Conservation (phyloP, 2,888 invertebrate genomes). For the Eristalis arbustorum region DNA sequence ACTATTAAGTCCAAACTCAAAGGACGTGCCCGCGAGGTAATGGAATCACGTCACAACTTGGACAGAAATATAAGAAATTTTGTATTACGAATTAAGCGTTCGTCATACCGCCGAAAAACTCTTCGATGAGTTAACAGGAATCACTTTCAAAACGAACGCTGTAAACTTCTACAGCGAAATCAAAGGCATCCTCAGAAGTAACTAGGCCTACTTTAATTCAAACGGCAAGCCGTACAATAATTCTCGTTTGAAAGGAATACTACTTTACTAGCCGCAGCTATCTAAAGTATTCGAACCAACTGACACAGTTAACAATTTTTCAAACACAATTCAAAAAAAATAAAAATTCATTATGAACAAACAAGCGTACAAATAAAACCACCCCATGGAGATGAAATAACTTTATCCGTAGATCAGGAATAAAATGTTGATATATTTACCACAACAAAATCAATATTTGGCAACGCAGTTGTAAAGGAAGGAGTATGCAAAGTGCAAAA, state of each 20-base stretch:
- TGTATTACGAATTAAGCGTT: not conserved
- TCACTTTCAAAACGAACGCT: not conserved
- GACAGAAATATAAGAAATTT: not conserved
- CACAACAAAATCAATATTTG: not conserved
- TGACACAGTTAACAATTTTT: no score
- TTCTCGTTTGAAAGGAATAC: not conserved
- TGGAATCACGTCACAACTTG: not conserved
- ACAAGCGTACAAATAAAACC: not conserved
- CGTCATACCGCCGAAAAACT: not conserved
- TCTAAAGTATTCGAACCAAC: not conserved
- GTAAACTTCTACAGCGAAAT: conserved; percentile 8
- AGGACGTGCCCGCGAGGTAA: not conserved
- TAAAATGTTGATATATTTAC: not conserved
- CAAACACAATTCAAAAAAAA: not conserved
- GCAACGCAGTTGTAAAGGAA: not conserved
- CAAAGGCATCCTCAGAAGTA: not conserved
- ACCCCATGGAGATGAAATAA: not conserved
- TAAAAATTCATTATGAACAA: not conserved
- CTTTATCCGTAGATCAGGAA: not conserved
- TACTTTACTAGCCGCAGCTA: not conserved
- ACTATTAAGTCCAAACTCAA: conserved; percentile 3
- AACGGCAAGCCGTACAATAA: not conserved
- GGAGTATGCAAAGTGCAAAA: not conserved
- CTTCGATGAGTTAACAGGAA: not conserved
- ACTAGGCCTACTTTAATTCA: not conserved